Evolutionary conservation across 2,797 vertebrate genomes (phyloP), one percentile per base, ranked within the genome.

Genomic region (Denticeps clupeoides): DNA sequence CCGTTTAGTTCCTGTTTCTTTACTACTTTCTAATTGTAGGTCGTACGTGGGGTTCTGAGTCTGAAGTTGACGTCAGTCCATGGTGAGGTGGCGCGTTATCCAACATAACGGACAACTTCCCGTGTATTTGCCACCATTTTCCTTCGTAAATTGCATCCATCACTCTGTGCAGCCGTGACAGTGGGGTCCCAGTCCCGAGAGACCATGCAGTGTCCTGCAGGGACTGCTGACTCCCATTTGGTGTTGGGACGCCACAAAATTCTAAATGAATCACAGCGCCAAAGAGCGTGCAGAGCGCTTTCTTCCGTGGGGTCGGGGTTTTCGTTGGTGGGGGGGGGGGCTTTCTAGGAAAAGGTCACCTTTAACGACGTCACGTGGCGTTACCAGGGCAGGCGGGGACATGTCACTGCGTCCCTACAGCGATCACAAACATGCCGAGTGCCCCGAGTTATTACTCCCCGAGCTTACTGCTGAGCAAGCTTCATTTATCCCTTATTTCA

Each of bases 371-470:
- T 52, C 45, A 45, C 45, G 41, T 35, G 26, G 45, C 49, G 32
- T 31, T 52, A 41, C 7, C 41, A 38, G 46, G 49, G 41, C 41
- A 56, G 49, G 15, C 11, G 32, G 60, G 53, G 58, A 45, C 25
- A 24, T 45, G 47, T 29, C 54, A 32, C 28, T 12, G 42, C 41
- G 46, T 56, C 46, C 21, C 25, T 23, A 38, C 38, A 53, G 42
- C 46, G 46, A 41, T 46, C 37, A 28, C 33, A 53, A 53, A 46
- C 49, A 35, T 54, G 46, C 12, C 18, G 26, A 7, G 21, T 10
- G 32, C 38, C 58, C 47, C 55, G 60, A 41, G 31, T 48, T 56
- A 52, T 60, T 48, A 60, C 56, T 56, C 41, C 52, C 58, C 56
- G 24, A 44, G 49, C 33, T 35, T 26, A 2, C 15, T 58, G 56